Base-by-base conservation (phyloP, 2,797 vertebrate species). In the Nothura maculosa region DNA sequence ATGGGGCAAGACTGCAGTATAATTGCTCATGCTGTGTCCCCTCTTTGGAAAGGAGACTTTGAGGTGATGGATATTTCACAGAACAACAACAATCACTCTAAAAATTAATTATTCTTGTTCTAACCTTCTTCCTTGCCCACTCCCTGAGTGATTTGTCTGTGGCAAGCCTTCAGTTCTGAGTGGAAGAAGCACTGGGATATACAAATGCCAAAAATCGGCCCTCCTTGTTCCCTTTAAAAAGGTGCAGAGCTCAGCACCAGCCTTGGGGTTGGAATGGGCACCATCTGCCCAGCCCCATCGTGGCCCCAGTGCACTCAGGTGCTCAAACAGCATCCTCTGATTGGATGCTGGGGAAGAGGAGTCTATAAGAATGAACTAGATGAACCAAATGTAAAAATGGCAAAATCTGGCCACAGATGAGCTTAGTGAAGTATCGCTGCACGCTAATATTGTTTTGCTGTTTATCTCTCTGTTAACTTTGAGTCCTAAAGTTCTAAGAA, bases 171-270 rank as follows among this genome's bases (percentile, higher is more conserved):
- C 18, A 3, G 7, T 57, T 76, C 45, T 30, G 52, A 19, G 30
- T 74, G 24, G 52, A 47, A 52, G 25, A 30, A 69, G 27, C 50
- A 52, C 34, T 45, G 8, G 13, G 25, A 87, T 80, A 81, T 43
- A 60, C 0, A 0, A 84, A 66, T 28, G 42, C 3, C 18, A n/a
- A 24, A 40, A 22, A 34, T 30, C 42, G 0, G 4, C 11, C 20
- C 32, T 82, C 36, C 38, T 87, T 25, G 1, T 38, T 45, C 2
- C 1, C 13, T 38, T 47, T 55, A 45, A 64, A 72, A 78, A 61
- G 11, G 9, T 36, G 62, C 30, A 45, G 27, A 36, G 27, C 34
- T 30, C 8, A 34, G 47, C 69, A 67, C 7, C 3, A 0, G 30
- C 34, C 70, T 57, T 0, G 1, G 36, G 58, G 11, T 64, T 45